Conservation (phyloP, 92 coral and sea anemone genomes). For the Heliopora coerulea region DNA sequence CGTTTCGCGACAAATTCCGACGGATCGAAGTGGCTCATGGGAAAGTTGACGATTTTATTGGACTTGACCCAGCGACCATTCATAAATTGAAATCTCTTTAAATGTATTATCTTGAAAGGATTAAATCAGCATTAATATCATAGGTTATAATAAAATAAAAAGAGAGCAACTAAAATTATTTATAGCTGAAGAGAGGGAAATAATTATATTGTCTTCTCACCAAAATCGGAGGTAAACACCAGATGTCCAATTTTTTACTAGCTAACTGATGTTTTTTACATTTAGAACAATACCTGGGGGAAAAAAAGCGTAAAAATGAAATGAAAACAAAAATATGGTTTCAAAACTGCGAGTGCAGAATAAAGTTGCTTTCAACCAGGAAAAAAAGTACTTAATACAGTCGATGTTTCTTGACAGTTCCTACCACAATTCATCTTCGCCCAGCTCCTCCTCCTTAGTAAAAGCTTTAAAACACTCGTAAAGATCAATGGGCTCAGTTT, state of each 20-base stretch:
- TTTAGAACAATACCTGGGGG: constrained; percentile 94
- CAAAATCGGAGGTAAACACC: constrained; percentile 96
- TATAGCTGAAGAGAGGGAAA: background rate
- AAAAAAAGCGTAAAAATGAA: too few relatives aligned
- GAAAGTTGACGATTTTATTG: constrained; percentile 89
- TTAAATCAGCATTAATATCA: too few relatives aligned
- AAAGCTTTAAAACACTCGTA: constrained; percentile 93
- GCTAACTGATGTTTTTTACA: constrained; percentile 92
- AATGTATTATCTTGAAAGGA: constrained; percentile 72
- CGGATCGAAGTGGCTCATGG: constrained; percentile 88
- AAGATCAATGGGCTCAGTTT: constrained; percentile 95
- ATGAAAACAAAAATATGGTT: background rate
- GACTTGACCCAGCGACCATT: constrained; percentile 99
- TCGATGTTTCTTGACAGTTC: background rate
- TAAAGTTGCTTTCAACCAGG: background rate
- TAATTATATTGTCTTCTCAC: too few relatives aligned
- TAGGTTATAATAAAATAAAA: too few relatives aligned
- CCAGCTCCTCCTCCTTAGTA: constrained; percentile 94
- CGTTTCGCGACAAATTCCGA: constrained; percentile 91
- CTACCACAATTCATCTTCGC: constrained; percentile 94
- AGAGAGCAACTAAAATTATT: background rate
- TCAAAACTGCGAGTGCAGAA: too few relatives aligned
- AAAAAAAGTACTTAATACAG: constrained; percentile 1
- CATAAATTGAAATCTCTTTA: constrained; percentile 92
- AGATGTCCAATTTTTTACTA: constrained; percentile 89